These are phyloP conservation scores for Epinotia nisella DNA, from an alignment of 2,888 invertebrate species.

Conservation along the genomic window DNA sequence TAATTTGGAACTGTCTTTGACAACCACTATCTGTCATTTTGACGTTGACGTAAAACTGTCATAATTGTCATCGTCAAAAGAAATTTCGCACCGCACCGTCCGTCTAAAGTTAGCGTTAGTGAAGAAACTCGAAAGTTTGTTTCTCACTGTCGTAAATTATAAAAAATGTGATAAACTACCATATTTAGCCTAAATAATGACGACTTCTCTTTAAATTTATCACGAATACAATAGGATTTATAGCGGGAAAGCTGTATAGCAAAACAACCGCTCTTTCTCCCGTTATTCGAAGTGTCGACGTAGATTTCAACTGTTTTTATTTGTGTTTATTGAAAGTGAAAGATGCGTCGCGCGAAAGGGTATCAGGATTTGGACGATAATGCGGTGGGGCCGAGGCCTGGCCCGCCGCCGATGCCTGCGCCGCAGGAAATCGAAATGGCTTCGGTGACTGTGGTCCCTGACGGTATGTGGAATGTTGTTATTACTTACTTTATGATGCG, in stretches of 20 bases:
- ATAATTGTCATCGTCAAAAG: constrained; percentile 24
- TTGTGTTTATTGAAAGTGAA: constrained; percentile 48
- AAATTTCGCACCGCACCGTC: constrained; percentile 21
- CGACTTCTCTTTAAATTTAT: not conserved
- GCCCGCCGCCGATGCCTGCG: constrained; percentile 79
- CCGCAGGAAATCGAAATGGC: constrained; percentile 91
- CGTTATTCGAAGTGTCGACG: constrained; percentile 72
- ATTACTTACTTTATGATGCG: constrained; percentile 12
- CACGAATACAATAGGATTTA: not conserved
- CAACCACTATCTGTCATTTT: constrained; percentile 8
- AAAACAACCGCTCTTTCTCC: constrained; percentile 50
- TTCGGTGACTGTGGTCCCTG: constrained; percentile 91
- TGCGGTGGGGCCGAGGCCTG: constrained; percentile 63
- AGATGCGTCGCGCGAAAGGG: constrained; percentile 84
- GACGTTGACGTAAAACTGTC: constrained; percentile 21
- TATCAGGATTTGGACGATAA: constrained; percentile 86
- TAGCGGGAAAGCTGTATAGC: constrained; percentile 1
- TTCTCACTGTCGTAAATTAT: constrained; percentile 10
- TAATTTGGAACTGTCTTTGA: constrained; percentile 15
- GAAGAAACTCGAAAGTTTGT: constrained; percentile 37
- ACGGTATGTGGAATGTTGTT: constrained; percentile 82
- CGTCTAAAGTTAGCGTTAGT: constrained; percentile 18
- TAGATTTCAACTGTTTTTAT: constrained; percentile 59
- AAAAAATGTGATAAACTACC: constrained; percentile 20
- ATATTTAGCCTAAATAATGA: not conserved